phyloP scores from a whole-genome alignment of 2,797 vertebrate genomes.

The Oophaga sylvatica region DNA sequence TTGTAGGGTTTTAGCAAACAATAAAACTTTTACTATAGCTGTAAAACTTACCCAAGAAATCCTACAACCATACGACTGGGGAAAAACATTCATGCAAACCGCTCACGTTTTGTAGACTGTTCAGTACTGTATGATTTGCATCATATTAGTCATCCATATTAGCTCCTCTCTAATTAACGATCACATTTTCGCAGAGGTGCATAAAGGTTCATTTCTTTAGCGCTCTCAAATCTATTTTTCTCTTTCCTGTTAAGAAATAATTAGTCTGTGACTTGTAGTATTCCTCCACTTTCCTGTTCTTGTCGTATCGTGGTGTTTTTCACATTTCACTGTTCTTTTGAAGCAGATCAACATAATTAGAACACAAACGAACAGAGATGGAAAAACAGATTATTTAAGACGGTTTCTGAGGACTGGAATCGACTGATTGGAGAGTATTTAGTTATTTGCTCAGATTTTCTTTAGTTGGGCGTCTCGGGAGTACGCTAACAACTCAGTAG shows the following conservation, averaged over 20 bases:
- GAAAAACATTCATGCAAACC: slow-evolving; percentile 18
- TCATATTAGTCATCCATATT: slow-evolving; percentile 54
- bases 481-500: neutral
- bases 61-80: neutral
- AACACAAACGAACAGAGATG: slow-evolving; percentile 44
- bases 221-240: slow-evolving; percentile 39
- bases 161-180: slow-evolving; percentile 54
- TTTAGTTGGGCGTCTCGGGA: neutral
- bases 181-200: slow-evolving; percentile 33
- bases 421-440: neutral
- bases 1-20: slow-evolving; percentile 28
- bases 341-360: slow-evolving; percentile 52
- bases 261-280: slow-evolving; percentile 47
- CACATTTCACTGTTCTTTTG: slow-evolving; percentile 52
- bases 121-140: slow-evolving; percentile 44
- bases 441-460: neutral
- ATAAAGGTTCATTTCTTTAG: slow-evolving; percentile 57
- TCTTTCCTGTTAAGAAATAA: slow-evolving; percentile 51
- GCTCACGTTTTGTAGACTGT: slow-evolving; percentile 29
- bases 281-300: slow-evolving; percentile 16
- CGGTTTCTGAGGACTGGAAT: neutral
- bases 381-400: slow-evolving; percentile 22
- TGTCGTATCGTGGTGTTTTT: slow-evolving; percentile 45
- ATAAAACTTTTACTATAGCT: slow-evolving; percentile 41
- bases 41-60: slow-evolving; percentile 16